Evolutionary conservation across 2,113 vertebrate species (phyloP).

Genomic region (Pelodiscus sinensis): DNA sequence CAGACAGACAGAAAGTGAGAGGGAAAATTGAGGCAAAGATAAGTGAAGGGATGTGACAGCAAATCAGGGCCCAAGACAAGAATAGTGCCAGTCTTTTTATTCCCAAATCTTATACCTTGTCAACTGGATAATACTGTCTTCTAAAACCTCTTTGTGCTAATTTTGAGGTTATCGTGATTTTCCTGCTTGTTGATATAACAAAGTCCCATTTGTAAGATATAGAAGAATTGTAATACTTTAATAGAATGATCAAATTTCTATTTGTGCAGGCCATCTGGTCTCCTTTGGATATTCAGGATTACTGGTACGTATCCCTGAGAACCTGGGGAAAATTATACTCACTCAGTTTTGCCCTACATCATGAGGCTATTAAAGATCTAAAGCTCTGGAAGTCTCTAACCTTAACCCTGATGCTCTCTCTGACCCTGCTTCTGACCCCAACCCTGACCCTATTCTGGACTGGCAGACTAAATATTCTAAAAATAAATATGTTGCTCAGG

Average conservation of each 20-base stretch:
- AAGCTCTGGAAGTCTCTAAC: neutral
- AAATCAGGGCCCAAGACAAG: neutral
- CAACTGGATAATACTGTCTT: neutral
- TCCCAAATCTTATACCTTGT: neutral
- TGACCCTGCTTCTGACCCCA: slow-evolving; percentile 19
- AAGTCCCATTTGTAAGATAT: neutral
- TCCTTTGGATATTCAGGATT: neutral
- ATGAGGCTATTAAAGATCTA: neutral
- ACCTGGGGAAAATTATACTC: neutral
- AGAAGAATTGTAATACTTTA: neutral
- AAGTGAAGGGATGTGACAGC: neutral
- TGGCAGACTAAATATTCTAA: neutral
- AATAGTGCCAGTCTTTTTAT: neutral
- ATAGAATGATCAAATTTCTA: neutral
- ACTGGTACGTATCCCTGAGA: neutral
- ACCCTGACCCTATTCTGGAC: slow-evolving; percentile 21
- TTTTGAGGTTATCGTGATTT: neutral
- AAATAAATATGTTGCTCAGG: neutral
- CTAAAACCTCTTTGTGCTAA: neutral
- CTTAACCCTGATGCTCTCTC: slow-evolving; percentile 10
- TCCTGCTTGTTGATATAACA: neutral
- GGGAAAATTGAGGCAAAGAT: neutral
- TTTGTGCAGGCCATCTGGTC: neutral
- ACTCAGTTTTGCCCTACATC: neutral
- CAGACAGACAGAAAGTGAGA: neutral